These are phyloP conservation scores for Tilapia sparmanii DNA, from an alignment of 2,113 vertebrate genomes.

Conservation along the genomic window DNA sequence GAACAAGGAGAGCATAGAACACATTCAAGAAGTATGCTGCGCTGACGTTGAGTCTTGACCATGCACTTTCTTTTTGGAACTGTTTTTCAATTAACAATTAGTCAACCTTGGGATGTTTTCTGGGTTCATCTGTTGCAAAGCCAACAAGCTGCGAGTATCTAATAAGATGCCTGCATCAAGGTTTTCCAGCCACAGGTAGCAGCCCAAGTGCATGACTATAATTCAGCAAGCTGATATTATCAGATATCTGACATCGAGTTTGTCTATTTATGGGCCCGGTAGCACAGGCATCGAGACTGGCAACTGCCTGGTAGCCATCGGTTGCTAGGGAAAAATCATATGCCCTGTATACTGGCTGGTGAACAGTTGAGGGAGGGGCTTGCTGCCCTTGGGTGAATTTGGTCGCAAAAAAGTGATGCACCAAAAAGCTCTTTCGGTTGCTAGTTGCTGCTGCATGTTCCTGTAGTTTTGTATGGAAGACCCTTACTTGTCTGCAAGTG, in stretches of 20 bases:
- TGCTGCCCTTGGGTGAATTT: not conserved
- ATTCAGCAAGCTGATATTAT: not conserved
- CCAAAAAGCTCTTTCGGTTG: not conserved
- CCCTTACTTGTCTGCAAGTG: not conserved
- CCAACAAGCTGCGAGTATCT: not conserved
- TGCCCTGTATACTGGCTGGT: not conserved
- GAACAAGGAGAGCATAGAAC: fast-evolving
- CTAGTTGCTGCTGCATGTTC: not conserved
- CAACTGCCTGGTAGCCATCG: not conserved
- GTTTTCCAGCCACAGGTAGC: not conserved
- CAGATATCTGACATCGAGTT: not conserved
- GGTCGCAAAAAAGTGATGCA: not conserved
- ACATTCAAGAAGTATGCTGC: not conserved
- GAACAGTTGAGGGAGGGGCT: not conserved
- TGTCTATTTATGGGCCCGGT: not conserved
- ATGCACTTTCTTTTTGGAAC: not conserved
- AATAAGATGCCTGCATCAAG: not conserved
- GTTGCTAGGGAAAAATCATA: not conserved
- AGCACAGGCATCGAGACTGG: not conserved
- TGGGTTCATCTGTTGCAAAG: not conserved
- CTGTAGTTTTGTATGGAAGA: not conserved
- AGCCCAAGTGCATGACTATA: not conserved
- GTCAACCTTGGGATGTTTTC: not conserved
- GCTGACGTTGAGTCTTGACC: fast-evolving
- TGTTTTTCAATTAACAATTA: not conserved